Conservation (phyloP, 2,888 invertebrate genomes). For the Calliphora vomitoria region DNA sequence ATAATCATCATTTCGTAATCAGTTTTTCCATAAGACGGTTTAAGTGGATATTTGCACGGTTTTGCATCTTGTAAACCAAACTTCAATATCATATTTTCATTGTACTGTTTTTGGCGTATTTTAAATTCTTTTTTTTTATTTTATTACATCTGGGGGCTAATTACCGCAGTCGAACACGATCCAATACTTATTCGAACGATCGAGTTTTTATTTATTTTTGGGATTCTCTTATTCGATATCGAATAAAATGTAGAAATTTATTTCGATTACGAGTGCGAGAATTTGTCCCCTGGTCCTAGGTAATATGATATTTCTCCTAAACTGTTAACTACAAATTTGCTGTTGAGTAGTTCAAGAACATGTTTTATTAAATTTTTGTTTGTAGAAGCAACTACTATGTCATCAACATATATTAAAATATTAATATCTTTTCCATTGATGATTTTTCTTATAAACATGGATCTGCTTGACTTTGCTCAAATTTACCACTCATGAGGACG, state of each 20-base stretch:
- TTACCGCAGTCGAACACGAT: too few relatives aligned
- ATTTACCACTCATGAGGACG: not conserved
- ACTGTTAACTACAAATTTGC: slow-evolving; percentile 23
- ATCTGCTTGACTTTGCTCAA: not conserved
- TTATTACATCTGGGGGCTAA: too few relatives aligned
- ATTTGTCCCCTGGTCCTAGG: slow-evolving; percentile 31
- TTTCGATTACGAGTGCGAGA: too few relatives aligned
- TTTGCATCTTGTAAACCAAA: slow-evolving; percentile 41
- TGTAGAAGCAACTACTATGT: slow-evolving; percentile 44
- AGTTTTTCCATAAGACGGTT: slow-evolving; percentile 16
- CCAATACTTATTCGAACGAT: too few relatives aligned
- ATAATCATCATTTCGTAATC: slow-evolving; percentile 20
- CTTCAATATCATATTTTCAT: slow-evolving; percentile 16
- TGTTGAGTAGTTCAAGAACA: not conserved
- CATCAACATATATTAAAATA: slow-evolving; percentile 67
- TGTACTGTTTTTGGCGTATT: slow-evolving; percentile 35
- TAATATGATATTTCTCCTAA: slow-evolving; percentile 27
- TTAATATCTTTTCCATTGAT: slow-evolving; percentile 39
- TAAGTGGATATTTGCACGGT: slow-evolving; percentile 18
- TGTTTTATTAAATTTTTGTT: not conserved
- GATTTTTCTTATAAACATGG: slow-evolving; percentile 8
- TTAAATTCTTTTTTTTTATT: not conserved
- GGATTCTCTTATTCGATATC: too few relatives aligned
- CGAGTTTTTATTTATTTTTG: too few relatives aligned
- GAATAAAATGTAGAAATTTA: too few relatives aligned